Evolutionary conservation across 2,888 invertebrate species (phyloP).

Genomic region (Hirtodrosophila duncani): DNA sequence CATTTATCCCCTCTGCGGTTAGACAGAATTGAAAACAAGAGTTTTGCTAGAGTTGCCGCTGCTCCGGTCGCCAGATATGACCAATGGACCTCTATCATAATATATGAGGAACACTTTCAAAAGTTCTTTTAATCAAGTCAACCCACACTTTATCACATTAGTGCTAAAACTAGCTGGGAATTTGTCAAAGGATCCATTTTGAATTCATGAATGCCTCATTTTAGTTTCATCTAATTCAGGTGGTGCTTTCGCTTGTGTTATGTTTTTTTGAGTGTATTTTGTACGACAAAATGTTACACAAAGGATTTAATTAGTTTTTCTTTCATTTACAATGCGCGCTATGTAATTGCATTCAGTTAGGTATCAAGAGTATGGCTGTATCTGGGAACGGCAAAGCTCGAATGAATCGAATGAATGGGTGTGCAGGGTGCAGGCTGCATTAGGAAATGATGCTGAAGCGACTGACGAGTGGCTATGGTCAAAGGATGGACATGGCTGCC

Average conservation of each 20-base stretch:
- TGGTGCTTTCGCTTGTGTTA: neutral
- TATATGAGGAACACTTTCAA: too few relatives aligned
- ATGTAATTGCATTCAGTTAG: constrained; percentile 62
- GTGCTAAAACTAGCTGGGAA: too few relatives aligned
- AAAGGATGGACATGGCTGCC: neutral
- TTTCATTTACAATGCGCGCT: constrained; percentile 57
- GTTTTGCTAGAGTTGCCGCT: too few relatives aligned
- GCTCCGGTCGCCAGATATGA: too few relatives aligned
- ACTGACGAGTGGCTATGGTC: constrained; percentile 11
- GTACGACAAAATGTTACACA: constrained; percentile 48
- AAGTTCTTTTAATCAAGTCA: too few relatives aligned
- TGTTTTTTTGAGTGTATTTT: constrained; percentile 17
- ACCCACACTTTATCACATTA: too few relatives aligned
- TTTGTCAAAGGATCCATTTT: too few relatives aligned
- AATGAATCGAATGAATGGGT: constrained; percentile 28
- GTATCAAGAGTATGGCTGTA: constrained; percentile 27
- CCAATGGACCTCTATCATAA: too few relatives aligned
- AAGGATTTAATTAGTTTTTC: constrained; percentile 77
- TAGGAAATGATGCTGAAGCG: constrained; percentile 24
- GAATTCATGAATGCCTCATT: constrained; percentile 7
- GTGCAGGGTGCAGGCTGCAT: constrained; percentile 22
- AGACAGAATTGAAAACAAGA: too few relatives aligned
- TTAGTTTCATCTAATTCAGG: constrained; percentile 14
- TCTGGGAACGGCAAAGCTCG: constrained; percentile 7
- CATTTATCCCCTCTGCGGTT: too few relatives aligned